Evolutionary conservation across 1,140 invertebrate species (phyloP), one percentile per base, ranked within the genome.

Genomic region (Micrasema minimum): DNA sequence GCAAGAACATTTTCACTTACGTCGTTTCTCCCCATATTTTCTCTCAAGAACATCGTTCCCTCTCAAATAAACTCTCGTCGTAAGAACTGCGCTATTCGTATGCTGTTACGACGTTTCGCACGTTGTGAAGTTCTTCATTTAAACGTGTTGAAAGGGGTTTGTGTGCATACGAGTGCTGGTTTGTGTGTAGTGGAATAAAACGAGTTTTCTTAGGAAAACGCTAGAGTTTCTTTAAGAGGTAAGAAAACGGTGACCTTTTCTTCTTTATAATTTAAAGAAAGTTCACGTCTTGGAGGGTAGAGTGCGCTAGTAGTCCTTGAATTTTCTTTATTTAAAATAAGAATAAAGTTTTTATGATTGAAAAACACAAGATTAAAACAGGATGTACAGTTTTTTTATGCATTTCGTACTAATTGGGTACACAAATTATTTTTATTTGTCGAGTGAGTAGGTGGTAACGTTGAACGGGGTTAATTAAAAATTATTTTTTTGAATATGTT

Each of bases 241-340:
- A 69, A 73, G 53, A 69, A 69, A 26, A 72, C 61, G 59, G 50
- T 65, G 73, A 51, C 48, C 66, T 68, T 71, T 74, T 71, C 67
- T 66, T 74, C 23, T 70, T 67, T 45, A 70, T 66, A 69, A 71
- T 57, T 45, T 61, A 66, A 62, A 74, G 67, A 35, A 75, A 72
- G 37, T 75, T 75, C 51, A 55, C 48, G 45, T 38, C 37, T 43
- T 48, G 10, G 14, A 61, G 69, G 23, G 23, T 35, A 75, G 73
- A 75, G 69, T 61, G 37, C 73, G 73, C 70, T 75, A 72, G 69
- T 65, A 22, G 66, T 53, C n/a, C n/a, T n/a, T n/a, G n/a, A n/a
- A n/a, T n/a, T n/a, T n/a, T n/a, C n/a, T n/a, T n/a, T n/a, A n/a
- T n/a, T n/a, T n/a, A n/a, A n/a, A n/a, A n/a, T n/a, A n/a, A n/a